phyloP scores from a whole-genome alignment of 2,888 invertebrate genomes.

The Callimorpha dominula region DNA sequence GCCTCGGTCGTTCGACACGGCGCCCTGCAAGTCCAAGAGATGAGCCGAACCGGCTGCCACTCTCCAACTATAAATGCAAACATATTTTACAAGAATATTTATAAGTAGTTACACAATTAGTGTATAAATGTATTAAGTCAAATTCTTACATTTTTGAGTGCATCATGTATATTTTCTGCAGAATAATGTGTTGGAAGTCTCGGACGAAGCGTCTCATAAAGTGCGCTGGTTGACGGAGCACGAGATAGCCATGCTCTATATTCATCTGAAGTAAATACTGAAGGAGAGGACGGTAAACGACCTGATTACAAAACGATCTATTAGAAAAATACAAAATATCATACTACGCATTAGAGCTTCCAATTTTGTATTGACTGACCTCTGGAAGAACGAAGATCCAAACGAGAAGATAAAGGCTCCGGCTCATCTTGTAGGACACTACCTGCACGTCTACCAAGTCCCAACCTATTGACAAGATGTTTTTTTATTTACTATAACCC shows the following conservation, averaged over 20 bases:
- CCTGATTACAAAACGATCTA: slow-evolving; percentile 61
- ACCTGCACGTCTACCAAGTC: slow-evolving; percentile 77
- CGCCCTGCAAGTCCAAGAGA: slow-evolving; percentile 85
- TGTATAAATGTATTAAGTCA: not conserved
- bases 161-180: slow-evolving; percentile 96
- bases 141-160: slow-evolving; percentile 91
- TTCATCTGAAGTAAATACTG: slow-evolving; percentile 96
- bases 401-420: slow-evolving; percentile 80
- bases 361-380: slow-evolving; percentile 54
- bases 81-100: not conserved
- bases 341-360: not conserved
- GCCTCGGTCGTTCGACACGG: slow-evolving; percentile 81
- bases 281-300: slow-evolving; percentile 80
- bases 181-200: slow-evolving; percentile 93
- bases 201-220: slow-evolving; percentile 96
- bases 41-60: slow-evolving; percentile 88
- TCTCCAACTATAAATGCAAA: slow-evolving; percentile 77
- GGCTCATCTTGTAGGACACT: slow-evolving; percentile 83
- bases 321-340: slow-evolving; percentile 16
- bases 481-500: slow-evolving; percentile 11
- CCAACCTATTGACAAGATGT: slow-evolving; percentile 64
- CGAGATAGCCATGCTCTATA: slow-evolving; percentile 97
- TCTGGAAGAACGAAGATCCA: slow-evolving; percentile 85
- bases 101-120: not conserved
- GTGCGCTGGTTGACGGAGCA: slow-evolving; percentile 96